These are phyloP conservation scores for Ibycter americanus DNA, from an alignment of 2,797 vertebrate species.

Conservation along the genomic window DNA sequence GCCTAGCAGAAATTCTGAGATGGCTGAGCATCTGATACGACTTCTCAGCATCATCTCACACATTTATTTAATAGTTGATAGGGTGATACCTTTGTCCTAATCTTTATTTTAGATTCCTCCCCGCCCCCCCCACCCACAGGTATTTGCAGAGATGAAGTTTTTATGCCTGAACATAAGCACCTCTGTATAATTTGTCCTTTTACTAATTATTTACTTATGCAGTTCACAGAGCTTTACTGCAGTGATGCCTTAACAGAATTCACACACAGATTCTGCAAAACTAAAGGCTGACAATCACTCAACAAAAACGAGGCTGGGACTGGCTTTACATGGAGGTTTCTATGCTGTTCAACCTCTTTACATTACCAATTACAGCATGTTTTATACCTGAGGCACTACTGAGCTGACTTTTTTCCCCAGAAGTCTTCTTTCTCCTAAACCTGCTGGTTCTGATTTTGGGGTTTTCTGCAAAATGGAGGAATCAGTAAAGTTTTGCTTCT, in stretches of 20 bases:
- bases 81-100: neutral
- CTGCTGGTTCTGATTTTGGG: neutral
- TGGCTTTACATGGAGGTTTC: neutral
- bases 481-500: neutral
- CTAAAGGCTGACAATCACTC: neutral
- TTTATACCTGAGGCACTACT: neutral
- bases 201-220: neutral
- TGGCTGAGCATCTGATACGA: neutral
- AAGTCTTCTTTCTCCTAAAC: neutral
- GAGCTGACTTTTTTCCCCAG: neutral
- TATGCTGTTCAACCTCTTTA: neutral
- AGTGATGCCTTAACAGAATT: neutral
- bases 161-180: neutral
- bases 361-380: rapidly evolving
- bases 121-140: too few species aligned
- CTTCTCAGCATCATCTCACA: neutral
- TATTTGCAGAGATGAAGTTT: neutral
- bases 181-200: neutral
- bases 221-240: neutral
- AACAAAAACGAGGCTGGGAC: neutral
- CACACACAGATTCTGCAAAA: neutral
- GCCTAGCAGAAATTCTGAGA: neutral
- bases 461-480: neutral
- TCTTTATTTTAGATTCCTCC: neutral
- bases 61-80: neutral